Percentiles rank a stretch among this genome's conserved stretches.
Conservation (phyloP, 2,797 vertebrate species). For the Oreortyx pictus region DNA sequence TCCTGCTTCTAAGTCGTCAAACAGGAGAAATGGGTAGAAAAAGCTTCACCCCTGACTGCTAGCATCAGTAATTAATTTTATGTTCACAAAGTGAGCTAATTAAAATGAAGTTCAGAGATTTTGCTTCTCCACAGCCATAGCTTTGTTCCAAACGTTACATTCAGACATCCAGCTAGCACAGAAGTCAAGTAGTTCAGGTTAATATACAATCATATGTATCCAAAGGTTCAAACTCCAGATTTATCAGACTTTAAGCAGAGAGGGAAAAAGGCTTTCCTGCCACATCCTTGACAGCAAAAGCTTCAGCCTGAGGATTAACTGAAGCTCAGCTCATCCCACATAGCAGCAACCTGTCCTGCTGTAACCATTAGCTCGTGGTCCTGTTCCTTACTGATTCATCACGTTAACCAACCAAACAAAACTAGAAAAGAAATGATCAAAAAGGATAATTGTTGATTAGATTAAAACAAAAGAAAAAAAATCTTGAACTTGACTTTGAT, state of each 20-base stretch:
- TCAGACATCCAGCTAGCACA: background rate
- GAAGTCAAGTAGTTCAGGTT: background rate
- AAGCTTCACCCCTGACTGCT: background rate
- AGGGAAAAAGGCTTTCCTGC: background rate
- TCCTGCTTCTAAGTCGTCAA: background rate
- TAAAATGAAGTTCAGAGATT: background rate
- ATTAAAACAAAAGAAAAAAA: background rate
- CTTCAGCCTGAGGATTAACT: background rate
- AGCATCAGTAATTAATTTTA: background rate
- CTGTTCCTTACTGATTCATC: background rate
- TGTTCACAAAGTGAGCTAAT: background rate
- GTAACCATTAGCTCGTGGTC: background rate
- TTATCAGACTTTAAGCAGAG: background rate
- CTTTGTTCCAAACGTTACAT: background rate
- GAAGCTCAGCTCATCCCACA: background rate
- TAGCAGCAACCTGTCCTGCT: background rate
- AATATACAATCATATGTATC: constrained; percentile 25
- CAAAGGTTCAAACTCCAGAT: constrained; percentile 49
- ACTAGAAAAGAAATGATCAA: background rate
- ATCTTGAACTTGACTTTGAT: background rate
- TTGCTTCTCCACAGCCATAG: background rate
- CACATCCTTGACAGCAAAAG: background rate
- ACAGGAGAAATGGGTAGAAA: background rate
- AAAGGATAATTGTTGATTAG: background rate
- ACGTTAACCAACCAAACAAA: background rate